Evolutionary conservation across 1,140 invertebrate species (phyloP).

Genomic region (Teleogryllus occipitalis): DNA sequence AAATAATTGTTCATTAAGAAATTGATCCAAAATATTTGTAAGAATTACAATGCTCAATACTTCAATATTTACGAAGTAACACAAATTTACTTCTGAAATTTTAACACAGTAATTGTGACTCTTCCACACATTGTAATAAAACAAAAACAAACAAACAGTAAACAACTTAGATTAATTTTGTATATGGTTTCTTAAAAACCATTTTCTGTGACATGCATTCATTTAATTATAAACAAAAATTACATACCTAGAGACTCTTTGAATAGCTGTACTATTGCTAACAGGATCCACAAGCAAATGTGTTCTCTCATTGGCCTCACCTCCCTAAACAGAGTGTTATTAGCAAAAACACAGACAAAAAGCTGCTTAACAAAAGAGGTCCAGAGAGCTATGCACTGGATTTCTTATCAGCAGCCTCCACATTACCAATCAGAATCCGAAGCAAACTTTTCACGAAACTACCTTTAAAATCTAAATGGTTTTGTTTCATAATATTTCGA

Average conservation of each 20-base stretch:
- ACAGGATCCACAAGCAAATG: conserved; percentile 59
- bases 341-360: conserved; percentile 17
- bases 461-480: not conserved
- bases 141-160: too few species aligned
- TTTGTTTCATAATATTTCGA: not conserved
- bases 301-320: conserved; percentile 56
- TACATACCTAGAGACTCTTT: conserved; percentile 46
- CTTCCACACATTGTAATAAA: too few species aligned
- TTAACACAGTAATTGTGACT: too few species aligned
- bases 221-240: not conserved
- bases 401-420: not conserved
- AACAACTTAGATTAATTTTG: too few species aligned
- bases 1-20: too few species aligned
- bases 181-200: too few species aligned
- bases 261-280: conserved; percentile 53
- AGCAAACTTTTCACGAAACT: not conserved
- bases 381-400: not conserved
- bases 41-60: too few species aligned
- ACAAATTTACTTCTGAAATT: too few species aligned
- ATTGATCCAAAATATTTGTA: too few species aligned
- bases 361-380: not conserved
- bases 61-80: too few species aligned
- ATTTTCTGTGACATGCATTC: too few species aligned
- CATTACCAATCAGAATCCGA: not conserved
- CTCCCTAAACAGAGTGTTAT: conserved; percentile 37